Base-by-base conservation (phyloP, 2,113 vertebrate genomes). In the Coryphaenoides rupestris region DNA sequence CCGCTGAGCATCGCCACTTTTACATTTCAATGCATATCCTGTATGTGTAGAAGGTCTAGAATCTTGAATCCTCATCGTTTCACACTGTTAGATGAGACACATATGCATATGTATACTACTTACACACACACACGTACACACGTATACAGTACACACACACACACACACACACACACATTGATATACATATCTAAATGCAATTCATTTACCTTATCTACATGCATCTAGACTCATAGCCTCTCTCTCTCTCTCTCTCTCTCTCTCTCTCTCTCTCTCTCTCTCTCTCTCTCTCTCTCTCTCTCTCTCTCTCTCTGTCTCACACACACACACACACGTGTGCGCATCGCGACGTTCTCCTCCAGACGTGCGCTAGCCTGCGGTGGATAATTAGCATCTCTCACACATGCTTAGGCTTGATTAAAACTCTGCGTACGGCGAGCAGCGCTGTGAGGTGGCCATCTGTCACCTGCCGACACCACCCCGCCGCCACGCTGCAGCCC, bases 331-430 rank as follows among this genome's bases (percentile, higher is more conserved):
- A 16, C 15, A 45, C 57, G 19, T n/a, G 26, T 28, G 14, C 56
- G 19, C 71, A 77, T 19, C 57, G 70, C 69, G 75, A 65, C 67
- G 40, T 16, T 63, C 45, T 68, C 72, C 78, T 72, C 69, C 59
- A 55, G 52, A 63, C 68, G 57, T 77, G 69, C 59, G 33, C 67
- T 76, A 78, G 86, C 84, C 88, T 89, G 81, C 89, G 88, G 88
- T 81, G 90, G 87, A 88, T 93, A 94, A 96, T 95, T 93, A 94
- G 89, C 86, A 81, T 84, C 85, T 82, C 90, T 93, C 89, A 91
- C 90, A 91, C 90, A 91, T 91, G 88, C 90, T 94, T 92, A 92
- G 86, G 86, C 90, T 93, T 94, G 84, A 94, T 94, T 93, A 94
- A 94, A 94, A 92, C 90, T 89, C 79, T 86, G 92, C 92, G 92